Evolutionary conservation across 2,888 invertebrate genomes (phyloP), one percentile per base, ranked within the genome.

Genomic region (Tanypteryx hageni): DNA sequence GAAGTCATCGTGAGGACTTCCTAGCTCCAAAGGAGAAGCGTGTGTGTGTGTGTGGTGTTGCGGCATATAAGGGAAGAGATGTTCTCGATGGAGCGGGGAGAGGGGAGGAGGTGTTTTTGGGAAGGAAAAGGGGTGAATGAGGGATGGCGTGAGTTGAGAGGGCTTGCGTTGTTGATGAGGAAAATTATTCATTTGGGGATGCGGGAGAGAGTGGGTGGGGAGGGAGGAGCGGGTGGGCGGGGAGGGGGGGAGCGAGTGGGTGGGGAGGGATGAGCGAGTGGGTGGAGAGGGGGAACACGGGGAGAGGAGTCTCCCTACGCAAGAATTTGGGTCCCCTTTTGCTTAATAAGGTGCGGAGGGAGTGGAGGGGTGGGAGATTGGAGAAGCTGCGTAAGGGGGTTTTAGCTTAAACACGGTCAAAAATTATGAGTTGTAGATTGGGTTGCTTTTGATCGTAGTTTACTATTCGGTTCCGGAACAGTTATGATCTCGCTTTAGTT

Each of bases 121-220:
- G 64, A 64, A 11, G 44, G 44, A 44, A 44, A 44, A 44, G 44
- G 44, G 44, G 44, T 44, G 44, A 44, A 44, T 44, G 44, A 44
- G 44, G 44, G 44, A 44, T 44, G 44, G 44, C 44, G 44, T 44
- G 44, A 44, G 44, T 44, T 44, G 44, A 44, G 44, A 44, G 44
- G 44, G 44, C 44, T 1, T 44, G 44, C 44, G n/a, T 22, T 22
- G 76, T 76, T 76, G 76, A 27, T 76, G 76, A 76, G 27, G 76
- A 76, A 76, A 76, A 76, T 76, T 76, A 76, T 76, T 76, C 76
- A 76, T 76, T 76, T 76, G 76, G 76, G 76, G 27, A 76, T 18
- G 76, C 13, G 68, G 18, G 68, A 68, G 18, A 13, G 83, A 44
- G 11, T 16, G 57, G 5, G n/a, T 13, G 83, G 56, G 83, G 18